Evolutionary conservation across 2,888 invertebrate genomes (phyloP), one percentile per base, ranked within the genome.

Genomic region (Nomada ferruginata): DNA sequence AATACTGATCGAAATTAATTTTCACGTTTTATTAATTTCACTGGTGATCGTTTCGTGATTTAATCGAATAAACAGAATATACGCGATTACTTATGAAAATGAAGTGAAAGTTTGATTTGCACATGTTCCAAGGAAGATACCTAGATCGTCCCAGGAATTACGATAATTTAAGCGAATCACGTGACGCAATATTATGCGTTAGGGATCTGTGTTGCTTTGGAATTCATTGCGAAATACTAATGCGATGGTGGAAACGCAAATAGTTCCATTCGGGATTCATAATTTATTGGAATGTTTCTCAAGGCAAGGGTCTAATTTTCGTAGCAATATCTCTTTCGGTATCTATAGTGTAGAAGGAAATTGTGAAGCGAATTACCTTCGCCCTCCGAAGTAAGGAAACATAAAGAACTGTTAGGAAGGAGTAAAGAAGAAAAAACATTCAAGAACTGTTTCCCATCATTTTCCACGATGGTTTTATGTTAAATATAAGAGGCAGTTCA

Each of bases 51-150:
- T 10, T 55, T 42, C 15, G 10, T 11, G 47, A 5, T 55, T 55
- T 42, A 9, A 42, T 15, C 7, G 29, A 66, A 52, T 52, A 20
- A 26, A 5, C 20, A 29, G 57, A 11, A 18, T 42, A 65, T 44
- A 26, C 1, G 18, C n/a, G n/a, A n/a, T 47, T 29, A 11, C 47
- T 61, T 26, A 44, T 13, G 11, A 20, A 3, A 18, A 61, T 26
- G 42, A 42, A 68, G 75, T 55, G 75, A 78, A 68, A 68, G 78
- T 75, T 60, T 50, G 55, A 66, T 74, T 61, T 42, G 26, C 61
- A 55, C 61, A 55, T 63, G 50, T 13, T 23, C 29, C 53, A 36
- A 61, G 61, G 23, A 72, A 52, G 64, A 59, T 47, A 47, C 60
- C 61, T 29, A n/a, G 10, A n/a, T 23, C 60, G 53, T 61, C 55